phyloP scores from a whole-genome alignment of 2,797 vertebrate genomes.

The Sitta carolinensis region DNA sequence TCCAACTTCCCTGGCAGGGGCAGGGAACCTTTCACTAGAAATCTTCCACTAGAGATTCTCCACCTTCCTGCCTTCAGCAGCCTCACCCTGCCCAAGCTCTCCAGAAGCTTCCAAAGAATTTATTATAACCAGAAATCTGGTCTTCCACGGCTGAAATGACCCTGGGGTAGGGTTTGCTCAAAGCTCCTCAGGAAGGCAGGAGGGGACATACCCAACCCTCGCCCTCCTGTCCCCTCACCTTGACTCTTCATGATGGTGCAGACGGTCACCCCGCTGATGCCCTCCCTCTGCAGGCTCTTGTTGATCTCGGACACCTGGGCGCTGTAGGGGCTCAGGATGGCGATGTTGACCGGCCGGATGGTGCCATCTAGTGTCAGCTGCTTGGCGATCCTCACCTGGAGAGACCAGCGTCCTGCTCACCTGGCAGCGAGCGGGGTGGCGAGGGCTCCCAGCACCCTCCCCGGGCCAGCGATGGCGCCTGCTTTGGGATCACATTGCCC shows the following conservation, averaged over 20 bases:
- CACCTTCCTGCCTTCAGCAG: neutral
- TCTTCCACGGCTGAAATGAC: neutral
- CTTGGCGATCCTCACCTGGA: conserved; percentile 79
- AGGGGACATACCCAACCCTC: neutral
- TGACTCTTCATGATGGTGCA: conserved; percentile 91
- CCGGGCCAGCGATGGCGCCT: neutral
- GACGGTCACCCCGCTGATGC: conserved; percentile 68
- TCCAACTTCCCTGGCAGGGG: neutral
- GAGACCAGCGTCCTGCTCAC: neutral
- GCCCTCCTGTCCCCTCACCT: conserved; percentile 74
- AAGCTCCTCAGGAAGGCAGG: neutral
- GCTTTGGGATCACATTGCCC: neutral
- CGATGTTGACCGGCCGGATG: conserved; percentile 74
- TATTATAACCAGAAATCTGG: neutral
- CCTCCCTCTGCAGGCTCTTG: conserved; percentile 41
- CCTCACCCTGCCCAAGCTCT: neutral
- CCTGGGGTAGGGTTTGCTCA: neutral
- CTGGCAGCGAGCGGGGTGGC: neutral
- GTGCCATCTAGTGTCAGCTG: conserved; percentile 71
- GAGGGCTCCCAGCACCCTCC: neutral
- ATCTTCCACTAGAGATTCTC: neutral
- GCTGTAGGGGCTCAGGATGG: conserved; percentile 87
- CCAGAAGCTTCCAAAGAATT: neutral
- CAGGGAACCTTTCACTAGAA: neutral
- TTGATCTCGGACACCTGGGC: conserved; percentile 84